Conservation (phyloP, 53 echinoderm and acorn worm species). For the Temnopleurus reevesii region DNA sequence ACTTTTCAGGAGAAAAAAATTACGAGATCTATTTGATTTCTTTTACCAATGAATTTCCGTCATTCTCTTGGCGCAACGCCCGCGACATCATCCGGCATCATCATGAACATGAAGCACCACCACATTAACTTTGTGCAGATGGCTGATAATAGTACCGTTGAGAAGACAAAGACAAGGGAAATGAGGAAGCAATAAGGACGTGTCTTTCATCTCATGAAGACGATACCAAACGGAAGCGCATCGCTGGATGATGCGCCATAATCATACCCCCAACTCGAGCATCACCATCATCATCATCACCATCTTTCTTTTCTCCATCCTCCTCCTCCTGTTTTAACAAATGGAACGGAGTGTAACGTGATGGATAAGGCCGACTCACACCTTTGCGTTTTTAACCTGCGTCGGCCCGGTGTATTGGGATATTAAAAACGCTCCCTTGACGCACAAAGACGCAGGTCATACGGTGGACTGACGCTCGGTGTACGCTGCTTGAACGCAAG, state of each 20-base stretch:
- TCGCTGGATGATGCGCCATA: neutral
- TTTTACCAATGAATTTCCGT: neutral
- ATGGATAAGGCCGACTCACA: too few species aligned
- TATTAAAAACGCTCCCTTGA: too few species aligned
- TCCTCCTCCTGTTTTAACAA: conserved; percentile 46
- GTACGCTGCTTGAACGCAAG: too few species aligned
- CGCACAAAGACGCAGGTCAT: neutral
- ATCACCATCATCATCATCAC: neutral
- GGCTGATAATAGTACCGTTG: too few species aligned
- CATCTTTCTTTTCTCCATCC: neutral
- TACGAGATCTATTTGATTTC: neutral
- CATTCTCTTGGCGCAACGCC: neutral
- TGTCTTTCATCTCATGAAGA: conserved; percentile 37
- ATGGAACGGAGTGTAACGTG: conserved; percentile 39
- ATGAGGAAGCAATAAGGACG: neutral
- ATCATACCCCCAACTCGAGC: neutral
- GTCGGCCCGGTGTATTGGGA: too few species aligned
- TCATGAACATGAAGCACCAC: neutral
- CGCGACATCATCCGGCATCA: neutral
- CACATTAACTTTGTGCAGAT: conserved; percentile 17
- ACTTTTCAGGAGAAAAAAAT: too few species aligned
- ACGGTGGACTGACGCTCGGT: too few species aligned
- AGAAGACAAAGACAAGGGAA: conserved; percentile 24
- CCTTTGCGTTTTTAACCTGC: too few species aligned
- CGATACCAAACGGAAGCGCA: conserved; percentile 25